Percentiles rank a stretch among this genome's conserved stretches.
Conservation (phyloP, 2,888 invertebrate species). For the Baronia brevicornis region DNA sequence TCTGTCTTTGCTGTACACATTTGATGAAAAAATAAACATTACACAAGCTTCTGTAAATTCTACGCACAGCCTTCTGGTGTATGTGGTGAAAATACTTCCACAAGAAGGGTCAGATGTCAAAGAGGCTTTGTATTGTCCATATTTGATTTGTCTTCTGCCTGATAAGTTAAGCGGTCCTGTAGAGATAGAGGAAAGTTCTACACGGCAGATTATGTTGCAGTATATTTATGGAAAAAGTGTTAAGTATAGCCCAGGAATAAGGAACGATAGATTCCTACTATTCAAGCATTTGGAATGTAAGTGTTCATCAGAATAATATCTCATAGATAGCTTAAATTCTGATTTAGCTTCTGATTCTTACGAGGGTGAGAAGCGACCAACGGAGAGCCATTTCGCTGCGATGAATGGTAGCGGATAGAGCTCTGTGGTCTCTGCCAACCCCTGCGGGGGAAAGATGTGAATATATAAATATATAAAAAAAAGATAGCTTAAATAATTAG, state of each 20-base stretch:
- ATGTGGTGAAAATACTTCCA: constrained; percentile 76
- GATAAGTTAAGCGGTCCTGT: constrained; percentile 46
- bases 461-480: too few species aligned
- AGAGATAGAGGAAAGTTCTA: constrained; percentile 69
- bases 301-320: constrained; percentile 37
- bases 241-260: constrained; percentile 64
- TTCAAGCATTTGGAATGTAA: constrained; percentile 87
- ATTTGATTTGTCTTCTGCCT: constrained; percentile 75
- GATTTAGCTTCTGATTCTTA: too few species aligned
- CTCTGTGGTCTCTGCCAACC: too few species aligned
- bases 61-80: constrained; percentile 79
- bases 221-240: constrained; percentile 81
- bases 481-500: too few species aligned
- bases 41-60: constrained; percentile 88
- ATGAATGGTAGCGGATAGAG: too few species aligned
- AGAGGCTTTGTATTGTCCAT: constrained; percentile 77
- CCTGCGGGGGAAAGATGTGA: too few species aligned
- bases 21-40: constrained; percentile 78
- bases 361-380: too few species aligned
- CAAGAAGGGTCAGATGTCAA: constrained; percentile 37
- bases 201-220: constrained; percentile 86
- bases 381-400: too few species aligned
- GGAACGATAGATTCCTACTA: constrained; percentile 81
- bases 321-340: constrained; percentile 2
- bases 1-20: constrained; percentile 77